Conservation (phyloP, 2,797 vertebrate species). For the Sylvilagus floridanus region DNA sequence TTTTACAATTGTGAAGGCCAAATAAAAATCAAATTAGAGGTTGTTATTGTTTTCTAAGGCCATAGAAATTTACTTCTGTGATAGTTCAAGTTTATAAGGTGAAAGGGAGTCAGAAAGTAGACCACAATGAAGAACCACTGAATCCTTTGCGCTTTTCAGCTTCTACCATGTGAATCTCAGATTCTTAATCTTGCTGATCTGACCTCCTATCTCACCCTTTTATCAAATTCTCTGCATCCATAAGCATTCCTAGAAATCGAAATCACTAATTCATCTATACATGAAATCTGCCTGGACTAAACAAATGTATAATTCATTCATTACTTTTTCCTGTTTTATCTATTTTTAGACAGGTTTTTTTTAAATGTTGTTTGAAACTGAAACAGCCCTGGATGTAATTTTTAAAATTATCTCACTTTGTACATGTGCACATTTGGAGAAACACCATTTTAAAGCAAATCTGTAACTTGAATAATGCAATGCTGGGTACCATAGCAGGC, state of each 20-base stretch:
- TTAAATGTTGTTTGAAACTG: neutral
- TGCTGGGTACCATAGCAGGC: neutral
- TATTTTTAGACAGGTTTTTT: neutral
- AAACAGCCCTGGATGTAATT: neutral
- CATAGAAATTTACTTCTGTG: neutral
- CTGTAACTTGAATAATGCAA: neutral
- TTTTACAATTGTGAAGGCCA: slow-evolving; percentile 29
- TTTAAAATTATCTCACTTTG: neutral
- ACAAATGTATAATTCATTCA: neutral
- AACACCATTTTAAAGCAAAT: neutral
- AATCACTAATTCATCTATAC: neutral
- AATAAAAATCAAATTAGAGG: slow-evolving; percentile 18
- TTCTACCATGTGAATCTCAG: neutral
- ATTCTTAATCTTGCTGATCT: neutral
- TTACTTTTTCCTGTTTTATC: neutral
- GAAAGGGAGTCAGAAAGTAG: neutral
- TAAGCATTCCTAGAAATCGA: neutral
- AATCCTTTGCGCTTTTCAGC: neutral
- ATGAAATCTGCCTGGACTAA: neutral
- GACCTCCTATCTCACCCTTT: neutral
- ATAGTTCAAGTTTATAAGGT: neutral
- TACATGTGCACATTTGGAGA: neutral
- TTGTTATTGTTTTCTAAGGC: neutral
- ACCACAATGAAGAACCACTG: neutral
- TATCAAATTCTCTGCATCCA: neutral